Conservation (phyloP, 2,113 vertebrate genomes). For the Ophiodon elongatus region DNA sequence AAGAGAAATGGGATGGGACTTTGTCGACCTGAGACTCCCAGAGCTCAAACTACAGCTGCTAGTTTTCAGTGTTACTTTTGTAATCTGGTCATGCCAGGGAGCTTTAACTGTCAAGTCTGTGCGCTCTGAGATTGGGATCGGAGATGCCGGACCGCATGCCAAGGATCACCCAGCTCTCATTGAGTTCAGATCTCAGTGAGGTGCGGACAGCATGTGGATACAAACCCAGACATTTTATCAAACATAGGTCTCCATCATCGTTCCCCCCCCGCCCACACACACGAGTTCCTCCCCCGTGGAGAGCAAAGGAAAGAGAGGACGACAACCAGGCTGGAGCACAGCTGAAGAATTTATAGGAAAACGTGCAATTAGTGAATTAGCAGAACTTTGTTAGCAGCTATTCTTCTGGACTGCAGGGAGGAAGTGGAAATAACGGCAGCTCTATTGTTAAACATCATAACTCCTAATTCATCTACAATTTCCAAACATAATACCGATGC, state of each 20-base stretch:
- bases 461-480: neutral
- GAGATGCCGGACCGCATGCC: too few species aligned
- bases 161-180: too few species aligned
- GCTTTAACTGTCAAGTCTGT: too few species aligned
- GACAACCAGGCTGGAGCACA: neutral
- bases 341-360: neutral
- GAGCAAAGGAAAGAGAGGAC: neutral
- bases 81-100: too few species aligned
- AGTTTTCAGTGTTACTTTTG: too few species aligned
- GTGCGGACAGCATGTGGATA: neutral
- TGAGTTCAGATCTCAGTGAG: too few species aligned
- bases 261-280: too few species aligned
- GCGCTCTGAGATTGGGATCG: too few species aligned
- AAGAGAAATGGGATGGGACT: too few species aligned
- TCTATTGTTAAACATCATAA: neutral
- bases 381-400: neutral
- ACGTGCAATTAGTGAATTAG: neutral
- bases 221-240: neutral
- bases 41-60: too few species aligned
- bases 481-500: too few species aligned
- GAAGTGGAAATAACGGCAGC: neutral
- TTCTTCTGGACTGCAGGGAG: neutral
- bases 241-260: neutral
- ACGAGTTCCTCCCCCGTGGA: neutral
- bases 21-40: too few species aligned